Base-by-base conservation (phyloP, 1,140 invertebrate species). In the Cyclargus thomasi region DNA sequence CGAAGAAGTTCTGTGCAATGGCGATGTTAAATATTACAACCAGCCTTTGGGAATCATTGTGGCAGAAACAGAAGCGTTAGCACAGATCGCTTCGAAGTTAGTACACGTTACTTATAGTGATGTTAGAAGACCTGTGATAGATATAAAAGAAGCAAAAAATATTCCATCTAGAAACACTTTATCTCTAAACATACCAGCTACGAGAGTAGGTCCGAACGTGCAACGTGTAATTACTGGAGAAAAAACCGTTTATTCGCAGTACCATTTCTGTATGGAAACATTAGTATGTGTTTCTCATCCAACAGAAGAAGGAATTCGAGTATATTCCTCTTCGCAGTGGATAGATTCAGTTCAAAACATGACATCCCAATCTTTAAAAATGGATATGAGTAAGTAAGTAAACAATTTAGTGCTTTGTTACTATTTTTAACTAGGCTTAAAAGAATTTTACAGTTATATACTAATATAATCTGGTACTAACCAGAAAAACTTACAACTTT, bases 41-140 rank as follows among this genome's bases (percentile, higher is more conserved):
- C 95, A 97, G 76, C 92, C 95, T 0, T 77, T 96, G 5, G 96
- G 95, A 0, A 83, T 97, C 2, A 91, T 97, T 3, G 93, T 95
- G 0, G 96, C 95, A 0, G 82, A 92, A 64, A 93, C 88, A 55
- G 86, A 93, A 68, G 79, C 89, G 16, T 75, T 92, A 59, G 95
- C 95, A 2, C 88, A 94, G 14, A 88, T 92, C 47, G 95, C 94
- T 10, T 92, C 93, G 0, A 92, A 92, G 70, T 82, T 93, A 70
- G 94, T 97, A 1, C 90, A 93, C 76, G 88, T 96, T 23, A 92
- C 86, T n/a, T 95, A 96, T 53, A 79, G 18, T 18, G 74, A 81
- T 67, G 70, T 78, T 0, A 74, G n/a, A 67, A 78, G 67, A 68
- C 82, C 82, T 11, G 63, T 84, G 11, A 53, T 78, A 62, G 78